A percentile compares a stretch with the other conserved stretches of the same genome.
Conservation (phyloP, 2,797 vertebrate species). For the Phoxinus dragarum region DNA sequence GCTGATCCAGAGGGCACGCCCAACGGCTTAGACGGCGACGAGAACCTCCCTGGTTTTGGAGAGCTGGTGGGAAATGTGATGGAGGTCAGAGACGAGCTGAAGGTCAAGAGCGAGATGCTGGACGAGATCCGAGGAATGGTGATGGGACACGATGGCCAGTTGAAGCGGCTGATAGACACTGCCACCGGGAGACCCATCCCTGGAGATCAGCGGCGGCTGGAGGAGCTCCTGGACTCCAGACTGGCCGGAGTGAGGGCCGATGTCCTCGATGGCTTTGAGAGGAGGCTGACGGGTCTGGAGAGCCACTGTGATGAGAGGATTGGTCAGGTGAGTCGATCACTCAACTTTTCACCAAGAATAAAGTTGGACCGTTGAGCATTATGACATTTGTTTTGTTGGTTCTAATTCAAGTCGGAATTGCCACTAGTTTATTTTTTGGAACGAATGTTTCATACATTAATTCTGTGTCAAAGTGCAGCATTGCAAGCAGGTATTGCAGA, state of each 20-base stretch:
- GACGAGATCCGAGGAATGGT: conserved; percentile 90
- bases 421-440: not conserved
- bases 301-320: conserved; percentile 85
- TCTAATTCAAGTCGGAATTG: not conserved
- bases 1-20: conserved; percentile 83
- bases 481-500: not conserved
- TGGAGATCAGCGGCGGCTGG: conserved; percentile 76
- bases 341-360: not conserved
- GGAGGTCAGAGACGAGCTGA: conserved; percentile 89
- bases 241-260: conserved; percentile 84
- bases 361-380: not conserved
- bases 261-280: conserved; percentile 91
- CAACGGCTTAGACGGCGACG: conserved; percentile 78
- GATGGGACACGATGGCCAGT: conserved; percentile 90
- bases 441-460: not conserved
- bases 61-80: conserved; percentile 90
- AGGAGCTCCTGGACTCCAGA: conserved; percentile 84
- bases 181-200: conserved; percentile 77
- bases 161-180: conserved; percentile 87
- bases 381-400: not conserved
- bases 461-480: not conserved
- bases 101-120: conserved; percentile 86
- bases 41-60: conserved; percentile 77
- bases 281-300: conserved; percentile 85
- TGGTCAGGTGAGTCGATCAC: conserved; percentile 69